Percentiles rank a stretch among this genome's conserved stretches.
Conservation (phyloP, 1,140 invertebrate species). For the Eriocheir sinensis region DNA sequence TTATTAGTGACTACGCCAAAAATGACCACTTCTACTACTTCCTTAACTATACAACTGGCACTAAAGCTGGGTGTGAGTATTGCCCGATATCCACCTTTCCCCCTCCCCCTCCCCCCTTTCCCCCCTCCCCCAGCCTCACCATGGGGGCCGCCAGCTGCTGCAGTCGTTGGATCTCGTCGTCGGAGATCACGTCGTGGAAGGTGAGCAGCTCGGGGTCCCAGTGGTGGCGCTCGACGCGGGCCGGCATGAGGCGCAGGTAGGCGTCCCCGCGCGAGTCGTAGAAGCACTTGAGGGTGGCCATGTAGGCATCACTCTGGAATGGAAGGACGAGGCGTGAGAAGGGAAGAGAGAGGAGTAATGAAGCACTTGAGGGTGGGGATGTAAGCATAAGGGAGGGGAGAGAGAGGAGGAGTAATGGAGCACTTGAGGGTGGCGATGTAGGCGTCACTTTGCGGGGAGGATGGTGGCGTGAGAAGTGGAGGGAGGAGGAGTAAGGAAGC, state of each 20-base stretch:
- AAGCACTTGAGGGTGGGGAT: too few relatives aligned
- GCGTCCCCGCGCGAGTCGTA: slow-evolving; percentile 80
- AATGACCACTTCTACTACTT: not conserved
- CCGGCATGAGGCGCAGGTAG: slow-evolving; percentile 82
- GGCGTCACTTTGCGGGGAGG: slow-evolving; percentile 74
- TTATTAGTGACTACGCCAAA: not conserved
- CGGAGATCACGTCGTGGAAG: slow-evolving; percentile 83
- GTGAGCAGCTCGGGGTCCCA: slow-evolving; percentile 83
- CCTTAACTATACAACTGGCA: too few relatives aligned
- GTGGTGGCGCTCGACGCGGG: slow-evolving; percentile 83
- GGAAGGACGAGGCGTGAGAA: not conserved
- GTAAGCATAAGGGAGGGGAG: not conserved
- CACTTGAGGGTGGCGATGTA: slow-evolving; percentile 79
- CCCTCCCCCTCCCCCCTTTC: not conserved
- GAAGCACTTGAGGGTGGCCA: slow-evolving; percentile 80
- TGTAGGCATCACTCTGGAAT: slow-evolving; percentile 75
- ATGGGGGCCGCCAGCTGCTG: slow-evolving; percentile 51
- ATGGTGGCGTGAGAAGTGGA: not conserved
- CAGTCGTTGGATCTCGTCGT: slow-evolving; percentile 55
- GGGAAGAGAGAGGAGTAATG: not conserved
- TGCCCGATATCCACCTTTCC: not conserved
- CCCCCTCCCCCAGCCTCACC: slow-evolving; percentile 59
- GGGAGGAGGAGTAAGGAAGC: not conserved
- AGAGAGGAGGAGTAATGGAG: slow-evolving; percentile 74
- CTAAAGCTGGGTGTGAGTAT: too few relatives aligned